Conservation (phyloP, 2,888 invertebrate species). For the Agrochola macilenta region DNA sequence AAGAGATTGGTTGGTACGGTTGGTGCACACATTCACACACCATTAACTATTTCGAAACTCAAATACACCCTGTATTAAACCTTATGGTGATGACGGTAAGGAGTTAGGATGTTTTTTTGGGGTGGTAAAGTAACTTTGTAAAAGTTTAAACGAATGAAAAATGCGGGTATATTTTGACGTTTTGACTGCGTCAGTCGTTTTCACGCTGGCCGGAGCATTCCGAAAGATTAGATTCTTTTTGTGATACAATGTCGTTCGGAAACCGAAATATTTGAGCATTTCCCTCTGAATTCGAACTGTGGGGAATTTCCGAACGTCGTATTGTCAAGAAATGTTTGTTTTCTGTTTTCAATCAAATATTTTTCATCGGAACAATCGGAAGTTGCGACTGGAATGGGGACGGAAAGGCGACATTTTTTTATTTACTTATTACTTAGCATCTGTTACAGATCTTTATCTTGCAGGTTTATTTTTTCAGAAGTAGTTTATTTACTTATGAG, state of each 20-base stretch:
- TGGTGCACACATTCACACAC: conserved; percentile 54
- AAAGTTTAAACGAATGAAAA: conserved; percentile 63
- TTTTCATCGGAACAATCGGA: conserved; percentile 24
- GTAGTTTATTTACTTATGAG: neutral
- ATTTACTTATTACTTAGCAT: neutral
- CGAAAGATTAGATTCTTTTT: conserved; percentile 59
- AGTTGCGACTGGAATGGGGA: conserved; percentile 11
- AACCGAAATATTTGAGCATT: conserved; percentile 57
- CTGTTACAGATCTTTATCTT: conserved; percentile 3
- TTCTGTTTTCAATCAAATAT: conserved; percentile 46
- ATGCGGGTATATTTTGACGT: conserved; percentile 62
- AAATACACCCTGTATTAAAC: conserved; percentile 5
- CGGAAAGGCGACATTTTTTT: neutral
- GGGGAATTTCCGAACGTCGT: conserved; percentile 38
- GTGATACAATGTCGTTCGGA: conserved; percentile 55
- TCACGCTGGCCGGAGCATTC: conserved; percentile 57
- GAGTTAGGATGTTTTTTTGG: neutral
- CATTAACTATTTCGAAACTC: neutral
- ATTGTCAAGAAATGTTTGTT: conserved; percentile 39
- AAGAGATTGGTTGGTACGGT: conserved; percentile 71
- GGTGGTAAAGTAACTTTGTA: conserved; percentile 8
- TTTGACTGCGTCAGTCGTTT: conserved; percentile 64
- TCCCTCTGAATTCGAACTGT: conserved; percentile 36
- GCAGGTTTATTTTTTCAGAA: neutral
- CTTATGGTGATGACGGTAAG: neutral